Evolutionary conservation across 2,888 invertebrate species (phyloP).

Genomic region (Lycocerus yunnanus): DNA sequence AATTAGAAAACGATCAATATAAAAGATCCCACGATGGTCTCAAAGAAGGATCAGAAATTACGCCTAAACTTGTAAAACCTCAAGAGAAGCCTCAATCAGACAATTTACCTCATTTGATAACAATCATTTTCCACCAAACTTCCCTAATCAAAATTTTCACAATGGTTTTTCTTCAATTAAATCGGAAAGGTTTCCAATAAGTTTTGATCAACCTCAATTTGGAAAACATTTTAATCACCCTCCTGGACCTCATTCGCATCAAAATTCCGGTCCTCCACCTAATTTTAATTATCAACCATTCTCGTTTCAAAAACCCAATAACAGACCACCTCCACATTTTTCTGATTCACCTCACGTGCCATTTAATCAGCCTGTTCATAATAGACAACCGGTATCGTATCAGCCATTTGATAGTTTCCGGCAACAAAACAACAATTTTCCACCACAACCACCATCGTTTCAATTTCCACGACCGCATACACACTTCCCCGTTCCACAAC

Average conservation of each 20-base stretch:
- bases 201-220: conserved; percentile 2
- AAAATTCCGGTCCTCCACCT: not conserved
- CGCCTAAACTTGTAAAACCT: conserved; percentile 63
- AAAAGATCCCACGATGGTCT: conserved; percentile 58
- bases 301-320: not conserved
- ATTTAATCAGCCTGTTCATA: conserved; percentile 44
- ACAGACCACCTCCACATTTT: conserved; percentile 11
- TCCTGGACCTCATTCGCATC: not conserved
- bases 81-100: conserved; percentile 39
- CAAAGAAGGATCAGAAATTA: conserved; percentile 68
- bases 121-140: conserved; percentile 25
- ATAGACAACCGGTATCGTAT: conserved; percentile 49
- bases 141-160: conserved; percentile 25
- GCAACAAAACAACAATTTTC: conserved; percentile 40
- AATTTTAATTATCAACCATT: not conserved
- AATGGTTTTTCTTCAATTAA: conserved; percentile 10
- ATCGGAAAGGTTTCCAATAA: not conserved
- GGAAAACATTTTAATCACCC: not conserved
- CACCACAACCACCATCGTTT: conserved; percentile 56
- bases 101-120: conserved; percentile 39
- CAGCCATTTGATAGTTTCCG: conserved; percentile 48
- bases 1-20: conserved; percentile 61
- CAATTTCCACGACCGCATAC: conserved; percentile 57
- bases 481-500: conserved; percentile 52
- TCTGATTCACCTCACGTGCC: conserved; percentile 59